Percentiles rank a stretch among this genome's conserved stretches.
phyloP scores from a whole-genome alignment of 1,140 invertebrate species.

The Stratiolaelaps scimitus region DNA sequence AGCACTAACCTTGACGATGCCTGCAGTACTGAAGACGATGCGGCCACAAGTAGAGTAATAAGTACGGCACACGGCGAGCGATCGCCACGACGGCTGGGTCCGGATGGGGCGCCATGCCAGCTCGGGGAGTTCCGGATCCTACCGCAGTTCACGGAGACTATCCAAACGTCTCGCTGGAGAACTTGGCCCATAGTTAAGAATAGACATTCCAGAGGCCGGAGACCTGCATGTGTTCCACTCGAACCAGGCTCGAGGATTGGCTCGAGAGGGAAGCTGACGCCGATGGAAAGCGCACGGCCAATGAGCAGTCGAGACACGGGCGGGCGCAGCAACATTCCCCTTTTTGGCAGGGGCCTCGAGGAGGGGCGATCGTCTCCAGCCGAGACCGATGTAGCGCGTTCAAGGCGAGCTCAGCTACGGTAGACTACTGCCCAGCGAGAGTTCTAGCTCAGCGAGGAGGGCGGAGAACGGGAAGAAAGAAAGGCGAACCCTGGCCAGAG shows the following conservation, averaged over 20 bases:
- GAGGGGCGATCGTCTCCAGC: no score
- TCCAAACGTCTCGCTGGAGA: constrained; percentile 22
- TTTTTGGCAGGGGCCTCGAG: constrained; percentile 7
- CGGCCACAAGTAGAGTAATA: neutral
- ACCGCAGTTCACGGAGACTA: constrained; percentile 25
- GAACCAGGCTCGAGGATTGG: constrained; percentile 20
- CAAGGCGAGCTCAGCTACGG: no score
- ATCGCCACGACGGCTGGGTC: neutral
- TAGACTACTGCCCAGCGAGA: no score
- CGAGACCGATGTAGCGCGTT: no score
- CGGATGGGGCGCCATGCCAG: neutral
- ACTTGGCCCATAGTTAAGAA: constrained; percentile 21
- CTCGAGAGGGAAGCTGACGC: neutral
- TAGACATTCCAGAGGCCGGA: constrained; percentile 23
- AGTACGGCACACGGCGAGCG: neutral
- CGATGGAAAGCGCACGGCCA: constrained; percentile 16
- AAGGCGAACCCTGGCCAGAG: no score
- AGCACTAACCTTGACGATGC: no score
- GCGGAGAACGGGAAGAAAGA: no score
- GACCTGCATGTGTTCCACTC: constrained; percentile 22
- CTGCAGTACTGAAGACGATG: neutral
- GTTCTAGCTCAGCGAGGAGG: no score
- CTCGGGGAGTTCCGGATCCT: constrained; percentile 5
- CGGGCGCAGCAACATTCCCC: neutral
- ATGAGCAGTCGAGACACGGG: neutral